Evolutionary conservation across 2,888 invertebrate genomes (phyloP).

Genomic region (Phaonia tiefii): DNA sequence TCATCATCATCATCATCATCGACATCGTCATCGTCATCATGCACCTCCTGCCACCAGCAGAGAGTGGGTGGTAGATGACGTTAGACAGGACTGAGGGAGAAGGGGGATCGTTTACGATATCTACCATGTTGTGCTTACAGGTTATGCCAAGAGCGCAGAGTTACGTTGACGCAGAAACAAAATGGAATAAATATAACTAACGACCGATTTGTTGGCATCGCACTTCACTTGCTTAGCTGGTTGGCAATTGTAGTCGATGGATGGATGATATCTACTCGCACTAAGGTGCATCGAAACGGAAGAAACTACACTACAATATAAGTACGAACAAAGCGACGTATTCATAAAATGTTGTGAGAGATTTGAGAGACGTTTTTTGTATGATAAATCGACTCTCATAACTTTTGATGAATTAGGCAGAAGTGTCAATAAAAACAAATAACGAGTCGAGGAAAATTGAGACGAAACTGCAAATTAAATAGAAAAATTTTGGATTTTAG

Average conservation of each 20-base stretch:
- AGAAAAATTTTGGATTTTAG: no score
- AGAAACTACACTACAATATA: no score
- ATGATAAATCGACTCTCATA: no score
- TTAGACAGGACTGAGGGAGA: not conserved
- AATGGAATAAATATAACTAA: constrained; percentile 59
- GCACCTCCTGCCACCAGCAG: no score
- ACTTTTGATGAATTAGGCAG: no score
- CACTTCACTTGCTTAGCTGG: constrained; percentile 16
- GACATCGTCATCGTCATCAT: not conserved
- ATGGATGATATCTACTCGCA: constrained; percentile 1
- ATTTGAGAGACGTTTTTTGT: no score
- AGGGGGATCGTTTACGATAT: not conserved
- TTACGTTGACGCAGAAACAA: constrained; percentile 56
- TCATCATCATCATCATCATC: not conserved
- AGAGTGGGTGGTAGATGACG: not conserved
- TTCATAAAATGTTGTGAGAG: no score
- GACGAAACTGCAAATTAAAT: no score
- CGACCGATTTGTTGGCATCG: constrained; percentile 54
- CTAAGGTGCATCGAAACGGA: no score
- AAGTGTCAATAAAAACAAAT: no score
- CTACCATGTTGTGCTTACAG: not conserved
- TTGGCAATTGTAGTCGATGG: not conserved
- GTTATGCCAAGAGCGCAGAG: constrained; percentile 25
- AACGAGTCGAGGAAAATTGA: no score
- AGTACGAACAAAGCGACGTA: no score